These are phyloP conservation scores for Pseudopleuronectes americanus DNA, from an alignment of 2,797 vertebrate genomes.

Conservation along the genomic window DNA sequence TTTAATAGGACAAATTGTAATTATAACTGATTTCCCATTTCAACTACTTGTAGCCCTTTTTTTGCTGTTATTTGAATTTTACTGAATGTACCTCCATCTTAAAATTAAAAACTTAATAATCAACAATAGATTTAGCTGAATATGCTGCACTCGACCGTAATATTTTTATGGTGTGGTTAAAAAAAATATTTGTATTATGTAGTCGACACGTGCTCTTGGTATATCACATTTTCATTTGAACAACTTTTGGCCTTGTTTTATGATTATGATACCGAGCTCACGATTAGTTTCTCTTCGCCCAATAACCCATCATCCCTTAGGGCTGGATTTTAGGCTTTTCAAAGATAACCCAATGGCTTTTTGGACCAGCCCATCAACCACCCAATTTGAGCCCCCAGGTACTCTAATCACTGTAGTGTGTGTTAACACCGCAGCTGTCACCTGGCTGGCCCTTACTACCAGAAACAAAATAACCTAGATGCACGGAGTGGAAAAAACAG, in stretches of 20 bases:
- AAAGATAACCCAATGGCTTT: constrained; percentile 99
- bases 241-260: constrained; percentile 48
- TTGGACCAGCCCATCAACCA: constrained; percentile 94
- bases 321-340: constrained; percentile 99
- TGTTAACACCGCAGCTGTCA: constrained; percentile 82
- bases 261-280: constrained; percentile 64
- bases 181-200: not conserved
- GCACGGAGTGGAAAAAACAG: constrained; percentile 76
- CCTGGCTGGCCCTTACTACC: constrained; percentile 73
- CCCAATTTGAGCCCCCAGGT: constrained; percentile 93
- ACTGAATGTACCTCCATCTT: not conserved
- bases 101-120: not conserved
- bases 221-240: constrained; percentile 26
- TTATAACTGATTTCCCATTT: constrained; percentile 7
- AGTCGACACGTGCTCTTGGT: not conserved
- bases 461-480: constrained; percentile 82
- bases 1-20: not conserved
- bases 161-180: no score
- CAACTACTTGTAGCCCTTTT: not conserved
- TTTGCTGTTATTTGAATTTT: constrained; percentile 4
- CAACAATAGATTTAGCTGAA: not conserved
- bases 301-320: constrained; percentile 90
- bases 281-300: constrained; percentile 79
- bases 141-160: not conserved
- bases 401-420: constrained; percentile 87